phyloP scores from a whole-genome alignment of 2,113 vertebrate genomes.

The Hydrolagus affinis region DNA sequence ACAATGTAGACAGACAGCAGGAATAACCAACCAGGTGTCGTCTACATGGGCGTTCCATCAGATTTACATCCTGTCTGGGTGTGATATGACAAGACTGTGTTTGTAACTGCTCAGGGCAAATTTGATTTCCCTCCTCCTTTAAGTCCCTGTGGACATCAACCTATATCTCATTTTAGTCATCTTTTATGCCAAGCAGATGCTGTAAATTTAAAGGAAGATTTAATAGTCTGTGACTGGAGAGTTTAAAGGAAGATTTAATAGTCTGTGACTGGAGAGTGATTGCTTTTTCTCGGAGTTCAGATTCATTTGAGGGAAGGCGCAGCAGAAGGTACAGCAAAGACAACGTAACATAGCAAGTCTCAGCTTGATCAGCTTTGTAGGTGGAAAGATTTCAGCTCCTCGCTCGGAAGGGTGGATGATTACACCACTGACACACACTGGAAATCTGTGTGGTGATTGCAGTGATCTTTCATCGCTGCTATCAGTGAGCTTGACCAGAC shows the following conservation, averaged over 20 bases:
- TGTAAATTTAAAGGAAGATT: not conserved
- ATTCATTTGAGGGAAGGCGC: not conserved
- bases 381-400: not conserved
- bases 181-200: too few relatives aligned
- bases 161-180: too few relatives aligned
- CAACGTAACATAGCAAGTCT: not conserved
- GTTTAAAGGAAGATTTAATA: not conserved
- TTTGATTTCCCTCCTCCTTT: not conserved
- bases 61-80: not conserved
- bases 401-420: not conserved
- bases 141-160: too few relatives aligned
- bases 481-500: not conserved
- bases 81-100: not conserved
- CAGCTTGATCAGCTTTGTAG: not conserved
- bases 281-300: not conserved
- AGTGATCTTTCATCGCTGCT: not conserved
- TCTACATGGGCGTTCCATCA: not conserved
- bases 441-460: not conserved
- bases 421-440: not conserved
- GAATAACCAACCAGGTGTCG: not conserved
- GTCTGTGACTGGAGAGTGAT: not conserved
- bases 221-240: not conserved
- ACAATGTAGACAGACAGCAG: not conserved
- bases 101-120: not conserved
- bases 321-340: not conserved